Evolutionary conservation across 1,140 invertebrate species (phyloP), one percentile per base, ranked within the genome.

Genomic region (Zaprionus taronus): DNA sequence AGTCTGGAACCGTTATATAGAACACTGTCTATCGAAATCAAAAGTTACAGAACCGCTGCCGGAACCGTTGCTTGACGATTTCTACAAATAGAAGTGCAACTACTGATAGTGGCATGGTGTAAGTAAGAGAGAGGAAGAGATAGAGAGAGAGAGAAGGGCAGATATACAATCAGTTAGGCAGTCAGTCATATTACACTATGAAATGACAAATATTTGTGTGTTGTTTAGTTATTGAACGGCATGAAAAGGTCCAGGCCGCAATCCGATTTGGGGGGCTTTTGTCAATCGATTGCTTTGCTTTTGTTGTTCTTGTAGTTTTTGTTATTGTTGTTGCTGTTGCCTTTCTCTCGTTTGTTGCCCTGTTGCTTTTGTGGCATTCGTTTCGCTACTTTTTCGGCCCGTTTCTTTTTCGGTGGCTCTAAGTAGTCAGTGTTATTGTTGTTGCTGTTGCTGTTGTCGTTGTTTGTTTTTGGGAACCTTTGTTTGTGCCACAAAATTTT

Each of bases 211-310:
- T 89, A 90, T 67, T 71, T 72, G 62, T 89, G 79, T 80, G 83
- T 87, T 86, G 83, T 83, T 86, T 78, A 78, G 83, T 83, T 87
- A 79, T 84, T 89, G 84, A 81, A 75, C 78, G 81, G 58, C 81
- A 74, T 86, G 83, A 86, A 87, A 80, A 83, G 83, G 83, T 78
- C 79, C 72, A 73, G 83, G 68, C 81, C 72, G 77, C 85, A 89
- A 90, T 89, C 84, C 84, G 84, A 89, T 89, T 87, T 89, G 75
- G 72, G 72, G 80, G 81, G 84, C 84, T 89, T 89, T 89, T 89
- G 84, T 89, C 72, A 68, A 70, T 89, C 81, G 84, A 89, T 89
- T 89, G 84, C 74, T 63, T 87, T 51, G 80, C 80, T 86, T 75
- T 60, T 61, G 73, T 72, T 72, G 69, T 72, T 63, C 44, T 60